Conservation (phyloP, 2,888 invertebrate species). For the Brachypterus glaber region DNA sequence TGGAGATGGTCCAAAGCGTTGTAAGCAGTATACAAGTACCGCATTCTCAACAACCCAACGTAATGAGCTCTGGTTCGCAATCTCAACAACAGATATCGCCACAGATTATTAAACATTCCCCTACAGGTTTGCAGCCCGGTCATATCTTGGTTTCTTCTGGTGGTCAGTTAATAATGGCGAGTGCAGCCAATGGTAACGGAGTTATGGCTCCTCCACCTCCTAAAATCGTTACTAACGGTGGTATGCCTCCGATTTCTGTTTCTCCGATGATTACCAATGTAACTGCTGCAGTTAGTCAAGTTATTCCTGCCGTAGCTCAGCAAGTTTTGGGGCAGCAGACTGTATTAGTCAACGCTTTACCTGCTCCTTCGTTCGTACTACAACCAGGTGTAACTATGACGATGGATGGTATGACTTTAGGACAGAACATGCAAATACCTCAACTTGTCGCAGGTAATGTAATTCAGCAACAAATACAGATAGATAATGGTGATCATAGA, state of each 20-base stretch:
- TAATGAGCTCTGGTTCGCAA: slow-evolving; percentile 26
- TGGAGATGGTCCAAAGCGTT: slow-evolving; percentile 71
- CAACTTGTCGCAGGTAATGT: slow-evolving; percentile 59
- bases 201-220: slow-evolving; percentile 55
- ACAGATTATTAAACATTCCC: slow-evolving; percentile 43
- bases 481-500: slow-evolving; percentile 48
- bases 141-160: slow-evolving; percentile 70
- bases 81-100: slow-evolving; percentile 28
- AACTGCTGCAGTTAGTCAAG: slow-evolving; percentile 55
- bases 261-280: slow-evolving; percentile 57
- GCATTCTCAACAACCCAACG: slow-evolving; percentile 34
- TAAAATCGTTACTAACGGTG: slow-evolving; percentile 35
- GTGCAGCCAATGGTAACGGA: slow-evolving; percentile 44
- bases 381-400: slow-evolving; percentile 66
- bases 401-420: slow-evolving; percentile 51
- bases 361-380: slow-evolving; percentile 61
- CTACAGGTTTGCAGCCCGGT: slow-evolving; percentile 48
- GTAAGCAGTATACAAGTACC: slow-evolving; percentile 59
- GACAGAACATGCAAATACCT: slow-evolving; percentile 60
- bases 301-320: slow-evolving; percentile 52
- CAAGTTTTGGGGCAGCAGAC: slow-evolving; percentile 66
- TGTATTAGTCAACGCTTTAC: slow-evolving; percentile 71
- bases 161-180: slow-evolving; percentile 63
- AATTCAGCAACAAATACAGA: slow-evolving; percentile 47
- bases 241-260: slow-evolving; percentile 52